These are phyloP conservation scores for Anoplius nigerrimus DNA, from an alignment of 2,888 invertebrate species.

Conservation along the genomic window DNA sequence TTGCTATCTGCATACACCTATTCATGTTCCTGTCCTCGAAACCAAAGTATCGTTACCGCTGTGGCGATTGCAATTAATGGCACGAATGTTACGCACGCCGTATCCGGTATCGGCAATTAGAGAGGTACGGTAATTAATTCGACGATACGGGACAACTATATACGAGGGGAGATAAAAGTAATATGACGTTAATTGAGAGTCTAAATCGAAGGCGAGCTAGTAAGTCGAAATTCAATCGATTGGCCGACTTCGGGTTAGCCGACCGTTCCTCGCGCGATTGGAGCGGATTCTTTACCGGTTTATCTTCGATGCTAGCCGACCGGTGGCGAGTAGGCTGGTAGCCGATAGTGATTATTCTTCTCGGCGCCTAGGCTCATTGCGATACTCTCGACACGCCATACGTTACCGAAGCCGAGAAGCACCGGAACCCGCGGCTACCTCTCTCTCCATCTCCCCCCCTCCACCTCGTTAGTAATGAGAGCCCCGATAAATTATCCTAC, in stretches of 20 bases:
- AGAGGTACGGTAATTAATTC: too few species aligned
- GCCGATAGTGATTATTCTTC: slow-evolving; percentile 48
- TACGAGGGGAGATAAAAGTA: not conserved
- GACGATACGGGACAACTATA: too few species aligned
- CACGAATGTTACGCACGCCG: too few species aligned
- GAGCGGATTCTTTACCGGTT: slow-evolving; percentile 46
- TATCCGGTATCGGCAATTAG: too few species aligned
- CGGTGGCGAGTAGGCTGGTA: slow-evolving; percentile 15
- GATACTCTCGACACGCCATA: slow-evolving; percentile 45
- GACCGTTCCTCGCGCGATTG: slow-evolving; percentile 24
- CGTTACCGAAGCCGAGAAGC: slow-evolving; percentile 35
- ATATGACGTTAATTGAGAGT: not conserved
- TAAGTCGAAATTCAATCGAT: too few species aligned
- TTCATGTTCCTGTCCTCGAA: too few species aligned
- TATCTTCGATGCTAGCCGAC: slow-evolving; percentile 30
- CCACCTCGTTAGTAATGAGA: slow-evolving; percentile 41
- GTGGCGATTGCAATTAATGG: too few species aligned
- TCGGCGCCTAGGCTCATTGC: slow-evolving; percentile 40
- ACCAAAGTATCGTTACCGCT: too few species aligned
- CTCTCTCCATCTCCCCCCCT: slow-evolving; percentile 9
- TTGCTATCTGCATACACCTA: too few species aligned
- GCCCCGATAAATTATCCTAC: slow-evolving; percentile 33
- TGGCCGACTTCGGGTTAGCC: too few species aligned
- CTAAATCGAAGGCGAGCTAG: not conserved
- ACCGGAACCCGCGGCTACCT: not conserved